Evolutionary conservation across 2,113 vertebrate genomes (phyloP).

Genomic region (Lethenteron reissneri): DNA sequence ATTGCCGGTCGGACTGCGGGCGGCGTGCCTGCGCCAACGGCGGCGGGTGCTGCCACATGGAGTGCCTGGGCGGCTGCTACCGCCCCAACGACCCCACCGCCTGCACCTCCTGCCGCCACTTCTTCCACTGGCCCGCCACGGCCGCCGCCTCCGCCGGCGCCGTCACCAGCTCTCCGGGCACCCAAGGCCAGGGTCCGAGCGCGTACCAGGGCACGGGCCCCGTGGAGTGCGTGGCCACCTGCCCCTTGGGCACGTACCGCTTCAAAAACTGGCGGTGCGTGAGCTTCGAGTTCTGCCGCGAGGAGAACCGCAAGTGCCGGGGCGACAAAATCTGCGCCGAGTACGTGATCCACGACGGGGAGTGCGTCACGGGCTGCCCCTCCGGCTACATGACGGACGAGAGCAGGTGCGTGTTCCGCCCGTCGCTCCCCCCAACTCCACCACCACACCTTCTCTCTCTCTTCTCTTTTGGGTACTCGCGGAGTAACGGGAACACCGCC

Average conservation of each 20-base stretch:
- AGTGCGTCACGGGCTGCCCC: constrained; percentile 63
- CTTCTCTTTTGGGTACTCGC: background rate
- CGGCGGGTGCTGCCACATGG: constrained; percentile 58
- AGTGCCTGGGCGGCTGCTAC: constrained; percentile 60
- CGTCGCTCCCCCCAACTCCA: background rate
- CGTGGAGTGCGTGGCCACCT: constrained; percentile 35
- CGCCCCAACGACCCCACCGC: constrained; percentile 30
- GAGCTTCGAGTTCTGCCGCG: constrained; percentile 61
- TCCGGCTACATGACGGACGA: constrained; percentile 75
- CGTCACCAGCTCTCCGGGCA: no score
- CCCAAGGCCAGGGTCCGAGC: no score
- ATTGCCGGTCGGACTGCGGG: constrained; percentile 51
- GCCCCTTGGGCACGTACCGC: constrained; percentile 41
- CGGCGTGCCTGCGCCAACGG: constrained; percentile 42
- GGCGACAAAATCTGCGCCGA: constrained; percentile 28
- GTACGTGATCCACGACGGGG: constrained; percentile 63
- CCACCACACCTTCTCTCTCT: background rate
- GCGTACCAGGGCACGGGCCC: constrained; percentile 25
- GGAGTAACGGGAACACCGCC: no score
- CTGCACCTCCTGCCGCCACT: constrained; percentile 58
- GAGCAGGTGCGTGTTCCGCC: constrained; percentile 26
- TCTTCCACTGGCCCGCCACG: constrained; percentile 30
- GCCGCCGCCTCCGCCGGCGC: no score
- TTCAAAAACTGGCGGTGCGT: constrained; percentile 80
- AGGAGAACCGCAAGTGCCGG: constrained; percentile 55